These are phyloP conservation scores for Thera britannica DNA, from an alignment of 2,888 invertebrate genomes.

Conservation along the genomic window DNA sequence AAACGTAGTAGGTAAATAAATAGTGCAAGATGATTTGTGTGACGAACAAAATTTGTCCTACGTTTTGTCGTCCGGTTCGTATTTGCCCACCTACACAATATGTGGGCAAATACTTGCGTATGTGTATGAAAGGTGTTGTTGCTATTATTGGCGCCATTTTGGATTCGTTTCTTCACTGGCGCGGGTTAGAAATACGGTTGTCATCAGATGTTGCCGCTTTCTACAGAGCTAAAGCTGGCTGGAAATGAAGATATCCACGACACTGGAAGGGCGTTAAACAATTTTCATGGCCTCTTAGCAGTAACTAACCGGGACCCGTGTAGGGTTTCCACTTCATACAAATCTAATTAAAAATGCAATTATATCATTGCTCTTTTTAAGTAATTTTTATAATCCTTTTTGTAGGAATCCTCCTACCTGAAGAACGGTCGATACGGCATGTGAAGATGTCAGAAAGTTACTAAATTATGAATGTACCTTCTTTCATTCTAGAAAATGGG, in stretches of 20 bases:
- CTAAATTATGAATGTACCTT: no score
- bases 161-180: no score
- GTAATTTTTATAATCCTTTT: background rate
- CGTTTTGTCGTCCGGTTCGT: no score
- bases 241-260: slow-evolving; percentile 73
- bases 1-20: no score
- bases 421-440: background rate
- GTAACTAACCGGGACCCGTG: slow-evolving; percentile 61
- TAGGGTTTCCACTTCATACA: slow-evolving; percentile 56
- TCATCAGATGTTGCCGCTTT: slow-evolving; percentile 12
- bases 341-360: slow-evolving; percentile 2
- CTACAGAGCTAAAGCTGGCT: slow-evolving; percentile 24
- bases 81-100: no score
- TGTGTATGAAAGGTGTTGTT: no score
- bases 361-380: background rate
- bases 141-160: no score
- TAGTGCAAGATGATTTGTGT: no score
- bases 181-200: background rate
- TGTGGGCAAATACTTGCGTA: no score
- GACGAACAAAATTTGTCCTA: no score
- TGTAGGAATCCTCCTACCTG: background rate
- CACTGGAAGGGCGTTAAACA: slow-evolving; percentile 83
- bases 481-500: no score
- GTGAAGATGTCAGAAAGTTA: background rate
- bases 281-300: slow-evolving; percentile 75